Percentiles rank a stretch among this genome's conserved stretches.
Evolutionary conservation across 2,888 invertebrate genomes (phyloP).

Genomic region (Campoplex capitator): DNA sequence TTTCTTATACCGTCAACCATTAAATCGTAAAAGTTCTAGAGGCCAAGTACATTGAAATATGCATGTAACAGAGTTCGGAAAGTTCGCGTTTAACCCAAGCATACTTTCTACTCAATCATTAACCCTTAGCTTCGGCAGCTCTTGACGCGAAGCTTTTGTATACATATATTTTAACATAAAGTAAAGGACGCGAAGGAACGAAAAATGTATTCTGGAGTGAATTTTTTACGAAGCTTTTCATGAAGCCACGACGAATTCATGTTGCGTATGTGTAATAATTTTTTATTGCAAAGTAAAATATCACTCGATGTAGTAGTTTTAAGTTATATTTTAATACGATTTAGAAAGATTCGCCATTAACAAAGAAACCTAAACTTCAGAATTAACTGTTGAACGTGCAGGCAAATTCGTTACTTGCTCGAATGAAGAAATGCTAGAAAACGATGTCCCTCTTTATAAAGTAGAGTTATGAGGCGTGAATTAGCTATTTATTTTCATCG

Average conservation of each 20-base stretch:
- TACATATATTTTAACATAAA: constrained; percentile 6
- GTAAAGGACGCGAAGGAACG: constrained; percentile 30
- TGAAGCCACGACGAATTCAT: neutral
- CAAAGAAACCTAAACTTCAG: neutral
- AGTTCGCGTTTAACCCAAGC: constrained; percentile 33
- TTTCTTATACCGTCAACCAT: constrained; percentile 54
- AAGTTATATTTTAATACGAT: neutral
- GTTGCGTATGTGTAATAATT: neutral
- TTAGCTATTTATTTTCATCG: too few relatives aligned
- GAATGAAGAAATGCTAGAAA: neutral
- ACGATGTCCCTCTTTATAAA: neutral
- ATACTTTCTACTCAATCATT: neutral
- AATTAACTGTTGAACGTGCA: neutral
- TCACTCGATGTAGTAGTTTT: neutral
- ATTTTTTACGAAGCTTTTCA: constrained; percentile 23
- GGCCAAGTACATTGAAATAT: constrained; percentile 59
- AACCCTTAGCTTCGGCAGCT: constrained; percentile 48
- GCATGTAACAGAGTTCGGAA: constrained; percentile 56
- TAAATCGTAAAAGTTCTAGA: constrained; percentile 55
- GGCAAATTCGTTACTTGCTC: neutral
- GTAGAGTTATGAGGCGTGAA: too few relatives aligned
- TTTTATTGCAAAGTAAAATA: neutral
- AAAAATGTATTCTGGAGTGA: constrained; percentile 24
- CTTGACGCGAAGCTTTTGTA: constrained; percentile 7
- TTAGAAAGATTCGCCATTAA: neutral